These are phyloP conservation scores for Atherinomorus stipes DNA, from an alignment of 2,113 vertebrate species.

Conservation along the genomic window DNA sequence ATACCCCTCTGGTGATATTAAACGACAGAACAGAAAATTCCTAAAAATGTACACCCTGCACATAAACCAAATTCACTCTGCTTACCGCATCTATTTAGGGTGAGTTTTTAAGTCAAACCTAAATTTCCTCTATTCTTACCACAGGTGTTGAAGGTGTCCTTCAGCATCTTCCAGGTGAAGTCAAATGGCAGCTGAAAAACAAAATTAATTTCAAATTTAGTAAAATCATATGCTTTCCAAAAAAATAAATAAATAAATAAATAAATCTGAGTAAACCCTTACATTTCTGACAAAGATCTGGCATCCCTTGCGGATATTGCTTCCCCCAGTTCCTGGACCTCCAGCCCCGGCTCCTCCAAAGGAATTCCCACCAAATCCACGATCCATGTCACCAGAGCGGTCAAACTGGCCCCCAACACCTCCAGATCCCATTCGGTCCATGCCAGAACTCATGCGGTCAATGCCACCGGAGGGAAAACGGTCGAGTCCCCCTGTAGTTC, in stretches of 20 bases:
- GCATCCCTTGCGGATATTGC: constrained; percentile 92
- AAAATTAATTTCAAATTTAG: neutral
- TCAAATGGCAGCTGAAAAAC: constrained; percentile 93
- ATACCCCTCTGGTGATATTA: too few relatives aligned
- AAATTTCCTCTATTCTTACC: constrained; percentile 83
- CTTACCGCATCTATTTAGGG: neutral
- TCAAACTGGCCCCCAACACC: constrained; percentile 91
- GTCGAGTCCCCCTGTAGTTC: constrained; percentile 75
- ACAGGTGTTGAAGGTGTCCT: constrained; percentile 96
- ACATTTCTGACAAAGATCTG: constrained; percentile 99
- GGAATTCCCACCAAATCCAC: constrained; percentile 90
- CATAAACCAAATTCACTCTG: neutral
- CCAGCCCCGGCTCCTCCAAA: constrained; percentile 86
- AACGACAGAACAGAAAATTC: too few relatives aligned
- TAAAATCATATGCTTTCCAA: neutral
- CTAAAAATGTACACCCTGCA: too few relatives aligned
- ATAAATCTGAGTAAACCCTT: constrained; percentile 64
- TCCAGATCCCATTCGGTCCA: constrained; percentile 92
- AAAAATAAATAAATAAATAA: neutral
- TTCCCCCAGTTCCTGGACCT: constrained; percentile 85
- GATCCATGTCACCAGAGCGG: constrained; percentile 90
- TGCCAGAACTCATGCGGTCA: constrained; percentile 88
- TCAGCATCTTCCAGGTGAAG: constrained; percentile 98
- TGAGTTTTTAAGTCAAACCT: neutral
- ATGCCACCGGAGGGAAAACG: constrained; percentile 84